These are phyloP conservation scores for Pelagia noctiluca DNA, from an alignment of 30 jellyfish, hydroid and myxozoan species.

Conservation along the genomic window DNA sequence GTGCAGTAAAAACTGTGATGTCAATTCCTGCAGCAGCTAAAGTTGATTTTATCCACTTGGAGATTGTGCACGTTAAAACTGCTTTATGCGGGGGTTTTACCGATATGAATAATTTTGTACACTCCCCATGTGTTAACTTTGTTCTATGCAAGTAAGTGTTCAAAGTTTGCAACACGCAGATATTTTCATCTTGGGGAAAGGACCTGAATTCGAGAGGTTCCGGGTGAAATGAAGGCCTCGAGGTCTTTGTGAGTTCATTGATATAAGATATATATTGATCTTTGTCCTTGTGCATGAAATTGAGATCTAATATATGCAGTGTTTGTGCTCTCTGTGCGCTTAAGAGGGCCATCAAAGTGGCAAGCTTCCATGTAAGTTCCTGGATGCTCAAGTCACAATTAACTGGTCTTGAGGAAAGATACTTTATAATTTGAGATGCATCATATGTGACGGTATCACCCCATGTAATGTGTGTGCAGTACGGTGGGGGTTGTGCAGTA, in stretches of 20 bases:
- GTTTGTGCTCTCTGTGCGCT: conserved; percentile 38
- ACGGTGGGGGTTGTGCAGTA: too few relatives aligned
- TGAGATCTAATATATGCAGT: not conserved
- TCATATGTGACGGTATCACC: conserved; percentile 36
- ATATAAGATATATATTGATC: not conserved
- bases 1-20: conserved; percentile 14
- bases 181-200: conserved; percentile 4
- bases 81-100: conserved; percentile 10
- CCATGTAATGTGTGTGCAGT: too few relatives aligned
- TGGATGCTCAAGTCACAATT: not conserved
- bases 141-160: conserved; percentile 23
- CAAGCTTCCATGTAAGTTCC: conserved; percentile 5
- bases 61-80: conserved; percentile 22
- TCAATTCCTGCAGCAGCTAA: conserved; percentile 22
- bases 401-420: too few relatives aligned
- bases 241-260: not conserved
- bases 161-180: conserved; percentile 20
- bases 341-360: conserved; percentile 25
- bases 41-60: conserved; percentile 19
- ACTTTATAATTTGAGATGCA: conserved; percentile 7
- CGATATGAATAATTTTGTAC: conserved; percentile 1
- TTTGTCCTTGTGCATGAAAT: not conserved
- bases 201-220: conserved; percentile 35
- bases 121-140: conserved; percentile 9
- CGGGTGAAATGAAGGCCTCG: conserved; percentile 46